These are phyloP conservation scores for Latrodectus elegans DNA, from an alignment of 2,888 invertebrate species.

Conservation along the genomic window DNA sequence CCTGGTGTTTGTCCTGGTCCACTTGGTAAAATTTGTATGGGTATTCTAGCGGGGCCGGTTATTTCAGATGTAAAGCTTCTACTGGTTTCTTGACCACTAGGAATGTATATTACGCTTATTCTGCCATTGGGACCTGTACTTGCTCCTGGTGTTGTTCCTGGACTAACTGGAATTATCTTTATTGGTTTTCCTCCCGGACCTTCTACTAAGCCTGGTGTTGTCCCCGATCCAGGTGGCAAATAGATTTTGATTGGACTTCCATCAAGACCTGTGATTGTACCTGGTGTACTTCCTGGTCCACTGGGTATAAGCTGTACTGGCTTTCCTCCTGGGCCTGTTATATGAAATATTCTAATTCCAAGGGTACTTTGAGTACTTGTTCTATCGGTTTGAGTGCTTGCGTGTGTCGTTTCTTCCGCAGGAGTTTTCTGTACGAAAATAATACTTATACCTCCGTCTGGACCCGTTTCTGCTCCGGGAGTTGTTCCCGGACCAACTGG, in stretches of 20 bases:
- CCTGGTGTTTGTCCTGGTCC: slow-evolving; percentile 4
- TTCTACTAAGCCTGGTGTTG: slow-evolving; percentile 14
- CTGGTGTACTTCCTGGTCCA: not conserved
- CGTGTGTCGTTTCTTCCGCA: not conserved
- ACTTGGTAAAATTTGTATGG: not conserved
- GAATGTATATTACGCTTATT: not conserved
- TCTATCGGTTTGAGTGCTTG: no score
- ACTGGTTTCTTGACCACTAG: not conserved
- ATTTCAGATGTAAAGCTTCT: no score
- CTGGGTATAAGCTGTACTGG: not conserved
- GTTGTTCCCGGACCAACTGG: not conserved
- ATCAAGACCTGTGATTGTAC: not conserved
- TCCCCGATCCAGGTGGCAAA: slow-evolving; percentile 6
- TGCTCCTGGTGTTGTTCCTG: slow-evolving; percentile 19
- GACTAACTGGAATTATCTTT: slow-evolving; percentile 12
- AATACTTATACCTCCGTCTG: not conserved
- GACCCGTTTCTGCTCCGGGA: not conserved
- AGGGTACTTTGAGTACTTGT: no score
- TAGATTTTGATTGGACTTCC: not conserved
- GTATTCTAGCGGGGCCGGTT: no score
- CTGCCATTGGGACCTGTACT: slow-evolving; percentile 5
- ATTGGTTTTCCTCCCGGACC: slow-evolving; percentile 18
- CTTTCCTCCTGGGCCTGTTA: not conserved
- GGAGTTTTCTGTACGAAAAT: not conserved
- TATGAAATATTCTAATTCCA: not conserved